Conservation (phyloP, 2,797 vertebrate species). For the Pelodytes ibericus region DNA sequence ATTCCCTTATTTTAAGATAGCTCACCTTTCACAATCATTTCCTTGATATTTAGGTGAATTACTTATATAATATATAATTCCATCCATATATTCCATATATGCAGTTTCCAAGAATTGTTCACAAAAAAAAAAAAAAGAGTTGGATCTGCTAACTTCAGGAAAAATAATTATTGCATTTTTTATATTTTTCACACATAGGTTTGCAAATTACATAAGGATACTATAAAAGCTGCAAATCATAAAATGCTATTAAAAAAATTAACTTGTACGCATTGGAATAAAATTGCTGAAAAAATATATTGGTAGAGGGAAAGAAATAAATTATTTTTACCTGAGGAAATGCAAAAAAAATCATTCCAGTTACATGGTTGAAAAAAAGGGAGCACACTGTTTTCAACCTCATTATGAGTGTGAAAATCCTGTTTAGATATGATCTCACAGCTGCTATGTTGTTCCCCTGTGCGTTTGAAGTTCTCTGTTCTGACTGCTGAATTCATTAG, state of each 20-base stretch:
- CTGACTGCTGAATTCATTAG: constrained; percentile 43
- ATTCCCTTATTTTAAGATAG: background rate
- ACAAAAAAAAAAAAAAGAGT: background rate
- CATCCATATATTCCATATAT: background rate
- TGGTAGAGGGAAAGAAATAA: background rate
- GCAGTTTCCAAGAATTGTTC: background rate
- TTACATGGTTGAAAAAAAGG: constrained; percentile 45
- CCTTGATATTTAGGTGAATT: background rate
- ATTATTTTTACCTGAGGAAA: constrained; percentile 51
- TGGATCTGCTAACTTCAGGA: background rate
- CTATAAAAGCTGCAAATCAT: background rate
- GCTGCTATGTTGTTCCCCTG: constrained; percentile 35
- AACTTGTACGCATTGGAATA: background rate
- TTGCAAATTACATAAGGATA: background rate
- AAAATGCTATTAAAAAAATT: background rate
- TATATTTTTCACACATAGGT: background rate
- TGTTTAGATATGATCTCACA: constrained; percentile 49
- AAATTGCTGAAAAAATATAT: background rate
- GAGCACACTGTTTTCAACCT: constrained; percentile 42
- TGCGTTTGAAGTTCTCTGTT: constrained; percentile 51
- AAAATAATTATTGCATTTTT: background rate
- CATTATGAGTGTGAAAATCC: constrained; percentile 50
- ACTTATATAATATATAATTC: too few relatives aligned
- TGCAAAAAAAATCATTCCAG: constrained; percentile 47
- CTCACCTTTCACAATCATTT: background rate